A percentile compares a stretch with the other conserved stretches of the same genome.
These are phyloP conservation scores for Ophion ventricosus DNA, from an alignment of 2,888 invertebrate genomes.

Conservation along the genomic window DNA sequence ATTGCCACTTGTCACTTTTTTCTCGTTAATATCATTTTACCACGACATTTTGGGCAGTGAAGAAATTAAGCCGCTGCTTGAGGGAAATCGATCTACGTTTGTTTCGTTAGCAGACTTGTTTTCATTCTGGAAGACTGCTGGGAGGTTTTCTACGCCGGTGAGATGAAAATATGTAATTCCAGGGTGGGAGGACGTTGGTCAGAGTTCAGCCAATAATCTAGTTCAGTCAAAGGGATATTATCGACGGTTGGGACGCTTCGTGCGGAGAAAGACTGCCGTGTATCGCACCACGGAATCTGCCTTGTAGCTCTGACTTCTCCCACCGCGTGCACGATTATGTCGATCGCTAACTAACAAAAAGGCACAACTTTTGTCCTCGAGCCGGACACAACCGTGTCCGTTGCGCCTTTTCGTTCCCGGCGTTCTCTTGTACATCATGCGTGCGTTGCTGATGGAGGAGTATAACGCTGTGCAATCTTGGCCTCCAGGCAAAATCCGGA, in stretches of 20 bases:
- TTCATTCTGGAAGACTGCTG: background rate
- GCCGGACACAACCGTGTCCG: background rate
- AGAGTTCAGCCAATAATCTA: constrained; percentile 80
- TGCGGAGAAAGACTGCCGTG: constrained; percentile 36
- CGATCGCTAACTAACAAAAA: constrained; percentile 37
- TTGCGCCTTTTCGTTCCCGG: background rate
- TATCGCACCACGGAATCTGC: constrained; percentile 61
- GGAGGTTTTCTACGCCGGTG: constrained; percentile 2
- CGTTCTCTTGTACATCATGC: constrained; percentile 3
- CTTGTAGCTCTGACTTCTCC: constrained; percentile 36
- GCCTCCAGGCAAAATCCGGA: constrained; percentile 39
- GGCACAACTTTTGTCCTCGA: background rate
- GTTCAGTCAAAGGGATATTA: constrained; percentile 73
- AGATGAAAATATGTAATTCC: constrained; percentile 13
- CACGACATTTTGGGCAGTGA: background rate
- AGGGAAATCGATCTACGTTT: background rate
- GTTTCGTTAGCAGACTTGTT: background rate
- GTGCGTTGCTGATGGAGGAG: constrained; percentile 33
- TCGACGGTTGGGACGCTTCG: constrained; percentile 42
- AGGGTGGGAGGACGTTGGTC: constrained; percentile 63
- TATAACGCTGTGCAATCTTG: constrained; percentile 13
- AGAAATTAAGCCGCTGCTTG: background rate
- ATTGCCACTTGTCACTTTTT: background rate
- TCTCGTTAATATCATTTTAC: background rate
- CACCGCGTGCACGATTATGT: constrained; percentile 10